Percentiles rank a stretch among this genome's conserved stretches.
Evolutionary conservation across 2,113 vertebrate genomes (phyloP).

Genomic region (Oncorhynchus tshawytscha): DNA sequence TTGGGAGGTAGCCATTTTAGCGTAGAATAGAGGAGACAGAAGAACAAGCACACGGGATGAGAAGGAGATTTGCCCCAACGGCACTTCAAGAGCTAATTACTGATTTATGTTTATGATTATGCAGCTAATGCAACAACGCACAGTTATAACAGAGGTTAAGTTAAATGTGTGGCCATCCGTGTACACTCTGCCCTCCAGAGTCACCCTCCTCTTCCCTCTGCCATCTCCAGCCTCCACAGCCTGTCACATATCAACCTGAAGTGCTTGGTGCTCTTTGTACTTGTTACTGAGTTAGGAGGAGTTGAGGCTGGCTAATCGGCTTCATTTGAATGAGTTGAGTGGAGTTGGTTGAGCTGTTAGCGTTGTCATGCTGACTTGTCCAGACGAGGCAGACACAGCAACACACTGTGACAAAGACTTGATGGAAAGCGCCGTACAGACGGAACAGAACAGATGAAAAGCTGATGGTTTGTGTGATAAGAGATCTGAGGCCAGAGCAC

Average conservation of each 20-base stretch:
- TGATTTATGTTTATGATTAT: slow-evolving; percentile 71
- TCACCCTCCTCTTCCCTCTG: no score
- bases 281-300: slow-evolving; percentile 68
- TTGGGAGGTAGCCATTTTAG: no score
- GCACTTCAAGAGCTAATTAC: slow-evolving; percentile 64
- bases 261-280: slow-evolving; percentile 51
- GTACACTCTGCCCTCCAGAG: slow-evolving; percentile 38
- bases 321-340: slow-evolving; percentile 33
- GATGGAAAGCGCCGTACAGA: slow-evolving; percentile 22
- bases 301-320: slow-evolving; percentile 69
- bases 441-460: not conserved
- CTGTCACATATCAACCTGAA: slow-evolving; percentile 59
- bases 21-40: no score
- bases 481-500: slow-evolving; percentile 2
- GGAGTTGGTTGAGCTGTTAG: slow-evolving; percentile 44
- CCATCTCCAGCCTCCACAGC: slow-evolving; percentile 23
- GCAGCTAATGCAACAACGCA: slow-evolving; percentile 60
- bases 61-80: slow-evolving; percentile 55
- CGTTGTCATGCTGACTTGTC: slow-evolving; percentile 30
- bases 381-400: slow-evolving; percentile 35
- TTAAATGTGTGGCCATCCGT: slow-evolving; percentile 69
- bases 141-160: slow-evolving; percentile 57
- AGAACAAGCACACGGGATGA: slow-evolving; percentile 43
- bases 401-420: slow-evolving; percentile 18
- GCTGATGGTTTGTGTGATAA: not conserved